Evolutionary conservation across 2,113 vertebrate genomes (phyloP), one percentile per base, ranked within the genome.

Genomic region (Crypturellus undulatus): DNA sequence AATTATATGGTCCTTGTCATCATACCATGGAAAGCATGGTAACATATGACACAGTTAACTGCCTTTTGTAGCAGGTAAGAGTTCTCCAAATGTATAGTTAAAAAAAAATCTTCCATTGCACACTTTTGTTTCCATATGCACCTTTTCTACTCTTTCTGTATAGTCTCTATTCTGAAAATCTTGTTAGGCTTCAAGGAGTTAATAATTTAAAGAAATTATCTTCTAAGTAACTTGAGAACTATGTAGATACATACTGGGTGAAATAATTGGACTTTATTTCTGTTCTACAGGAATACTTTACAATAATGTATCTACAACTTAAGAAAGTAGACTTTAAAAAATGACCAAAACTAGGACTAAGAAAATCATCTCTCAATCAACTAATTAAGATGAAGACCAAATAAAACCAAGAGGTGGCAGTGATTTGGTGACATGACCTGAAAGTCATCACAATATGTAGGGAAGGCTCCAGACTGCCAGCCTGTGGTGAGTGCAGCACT

Each of bases 401-500:
- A 43, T 47, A 68, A 68, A 21, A 68, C 19, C 43, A 81, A 36
- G 12, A 87, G 8, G 6, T 45, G 14, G 12, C 21, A 8, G 9
- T 85, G 45, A 38, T 78, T 10, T 85, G 45, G 6, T 88, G 38
- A 30, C 42, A 19, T 34, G 30, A 58, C 20, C 15, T 59, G 58
- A 69, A 72, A 72, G 30, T 58, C 69, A 49, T 70, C 36, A 8
- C 32, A 63, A 8, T 93, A 83, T 47, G 43, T 54, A 8, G 42
- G 59, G 76, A 52, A 78, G 64, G 79, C 91, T 86, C 90, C 91
- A 78, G 91, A 60, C 79, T 92, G 96, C 95, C 90, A 0, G 91
- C 93, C 95, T 90, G 90, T 95, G 94, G 95, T 94, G 32, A 60
- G 28, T 26, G 58, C 56, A 30, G 51, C 38, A 60, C 51, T 43